phyloP scores from a whole-genome alignment of 1,140 invertebrate genomes.

The Tigriopus japonicus region DNA sequence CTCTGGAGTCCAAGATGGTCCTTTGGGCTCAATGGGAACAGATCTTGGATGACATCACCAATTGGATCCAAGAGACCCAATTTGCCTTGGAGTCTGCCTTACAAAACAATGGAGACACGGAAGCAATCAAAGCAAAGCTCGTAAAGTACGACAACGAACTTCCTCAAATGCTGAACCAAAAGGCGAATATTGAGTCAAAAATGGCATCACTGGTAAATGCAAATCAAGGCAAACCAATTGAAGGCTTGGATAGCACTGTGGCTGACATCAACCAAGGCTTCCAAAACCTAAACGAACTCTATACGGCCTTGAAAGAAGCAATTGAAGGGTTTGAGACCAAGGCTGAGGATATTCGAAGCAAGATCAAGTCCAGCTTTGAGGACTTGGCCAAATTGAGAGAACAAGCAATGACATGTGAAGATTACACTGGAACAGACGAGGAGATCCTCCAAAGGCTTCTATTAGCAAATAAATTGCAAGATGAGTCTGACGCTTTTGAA shows the following conservation, averaged over 20 bases:
- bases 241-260: constrained; percentile 44
- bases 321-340: constrained; percentile 46
- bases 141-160: constrained; percentile 69
- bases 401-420: constrained; percentile 69
- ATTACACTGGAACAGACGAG: constrained; percentile 63
- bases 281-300: constrained; percentile 45
- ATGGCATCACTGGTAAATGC: constrained; percentile 55
- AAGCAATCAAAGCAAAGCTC: constrained; percentile 51
- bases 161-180: constrained; percentile 48
- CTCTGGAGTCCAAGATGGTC: constrained; percentile 62
- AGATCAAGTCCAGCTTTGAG: constrained; percentile 46
- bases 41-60: constrained; percentile 53
- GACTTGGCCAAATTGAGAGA: constrained; percentile 55
- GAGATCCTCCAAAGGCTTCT: constrained; percentile 58
- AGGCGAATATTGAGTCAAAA: constrained; percentile 53
- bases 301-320: constrained; percentile 49
- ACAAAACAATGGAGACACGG: constrained; percentile 52
- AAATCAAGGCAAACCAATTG: constrained; percentile 46
- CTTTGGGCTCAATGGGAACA: constrained; percentile 82
- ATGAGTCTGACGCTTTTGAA: constrained; percentile 37
- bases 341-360: constrained; percentile 46
- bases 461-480: constrained; percentile 43
- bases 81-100: constrained; percentile 48
- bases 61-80: constrained; percentile 63
- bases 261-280: constrained; percentile 56